phyloP scores from a whole-genome alignment of 2,113 vertebrate genomes.

The Malurus elegans region DNA sequence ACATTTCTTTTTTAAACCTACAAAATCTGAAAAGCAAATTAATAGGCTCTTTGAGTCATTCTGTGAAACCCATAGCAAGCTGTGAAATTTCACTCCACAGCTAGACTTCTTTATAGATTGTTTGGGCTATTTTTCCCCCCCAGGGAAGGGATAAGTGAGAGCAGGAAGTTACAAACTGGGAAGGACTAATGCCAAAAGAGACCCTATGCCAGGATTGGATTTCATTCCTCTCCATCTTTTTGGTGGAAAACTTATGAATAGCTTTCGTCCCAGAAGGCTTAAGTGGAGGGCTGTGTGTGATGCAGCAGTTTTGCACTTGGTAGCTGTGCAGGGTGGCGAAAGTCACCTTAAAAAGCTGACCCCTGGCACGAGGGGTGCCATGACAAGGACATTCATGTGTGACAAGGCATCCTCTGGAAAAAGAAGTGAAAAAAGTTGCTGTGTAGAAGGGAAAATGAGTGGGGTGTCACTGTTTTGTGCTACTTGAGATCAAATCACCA shows the following conservation, averaged over 20 bases:
- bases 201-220: neutral
- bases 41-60: constrained; percentile 47
- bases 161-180: neutral
- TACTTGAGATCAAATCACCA: neutral
- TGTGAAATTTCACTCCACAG: constrained; percentile 23
- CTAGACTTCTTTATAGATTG: neutral
- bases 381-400: neutral
- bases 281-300: accelerated
- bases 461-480: neutral
- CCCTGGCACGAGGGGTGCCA: neutral
- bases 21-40: constrained; percentile 43
- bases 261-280: neutral
- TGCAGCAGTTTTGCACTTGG: neutral
- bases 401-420: neutral
- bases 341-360: neutral
- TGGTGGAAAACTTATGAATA: neutral
- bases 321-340: accelerated
- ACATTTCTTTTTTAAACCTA: constrained; percentile 37
- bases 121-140: neutral
- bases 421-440: neutral
- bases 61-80: constrained; percentile 16
- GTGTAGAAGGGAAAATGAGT: neutral
- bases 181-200: neutral
- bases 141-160: neutral
- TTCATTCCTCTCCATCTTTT: neutral